A percentile compares a stretch with the other conserved stretches of the same genome.
Evolutionary conservation across 2,113 vertebrate genomes (phyloP).

Genomic region (Dunckerocampus dactyliophorus): DNA sequence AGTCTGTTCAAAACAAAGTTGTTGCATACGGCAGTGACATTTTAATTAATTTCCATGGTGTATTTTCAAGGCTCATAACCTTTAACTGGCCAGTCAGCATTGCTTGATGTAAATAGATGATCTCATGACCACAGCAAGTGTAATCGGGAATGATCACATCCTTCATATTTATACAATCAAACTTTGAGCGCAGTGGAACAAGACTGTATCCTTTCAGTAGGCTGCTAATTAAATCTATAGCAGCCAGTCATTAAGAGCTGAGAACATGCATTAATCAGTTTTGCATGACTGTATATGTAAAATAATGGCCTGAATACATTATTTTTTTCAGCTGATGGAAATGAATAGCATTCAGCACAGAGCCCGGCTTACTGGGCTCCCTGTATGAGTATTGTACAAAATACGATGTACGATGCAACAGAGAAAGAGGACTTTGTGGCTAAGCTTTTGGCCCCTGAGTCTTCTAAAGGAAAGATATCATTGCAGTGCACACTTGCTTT

Average conservation of each 20-base stretch:
- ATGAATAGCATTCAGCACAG: neutral
- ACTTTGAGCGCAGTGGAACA: neutral
- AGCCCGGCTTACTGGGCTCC: neutral
- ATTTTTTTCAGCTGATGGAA: neutral
- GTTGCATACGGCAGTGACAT: conserved; percentile 11
- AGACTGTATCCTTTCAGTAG: conserved; percentile 4
- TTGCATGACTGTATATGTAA: conserved; percentile 1
- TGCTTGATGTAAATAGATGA: conserved; percentile 29
- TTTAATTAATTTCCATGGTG: conserved; percentile 42
- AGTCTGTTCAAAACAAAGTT: conserved; percentile 17
- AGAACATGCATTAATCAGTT: conserved; percentile 4
- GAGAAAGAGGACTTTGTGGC: no score
- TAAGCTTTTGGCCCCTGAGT: no score
- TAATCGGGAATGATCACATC: conserved; percentile 25
- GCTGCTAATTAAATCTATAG: conserved; percentile 8
- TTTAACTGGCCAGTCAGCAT: conserved; percentile 40
- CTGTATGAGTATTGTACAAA: no score
- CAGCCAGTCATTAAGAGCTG: neutral
- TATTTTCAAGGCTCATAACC: conserved; percentile 53
- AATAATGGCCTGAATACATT: conserved; percentile 4
- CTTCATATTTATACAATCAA: conserved; percentile 27
- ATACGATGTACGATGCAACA: no score
- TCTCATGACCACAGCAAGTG: conserved; percentile 32
- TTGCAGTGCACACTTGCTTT: no score
- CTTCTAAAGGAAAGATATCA: no score